Conservation (phyloP, 92 coral and sea anemone genomes). For the Epizoanthus illoricatus region DNA sequence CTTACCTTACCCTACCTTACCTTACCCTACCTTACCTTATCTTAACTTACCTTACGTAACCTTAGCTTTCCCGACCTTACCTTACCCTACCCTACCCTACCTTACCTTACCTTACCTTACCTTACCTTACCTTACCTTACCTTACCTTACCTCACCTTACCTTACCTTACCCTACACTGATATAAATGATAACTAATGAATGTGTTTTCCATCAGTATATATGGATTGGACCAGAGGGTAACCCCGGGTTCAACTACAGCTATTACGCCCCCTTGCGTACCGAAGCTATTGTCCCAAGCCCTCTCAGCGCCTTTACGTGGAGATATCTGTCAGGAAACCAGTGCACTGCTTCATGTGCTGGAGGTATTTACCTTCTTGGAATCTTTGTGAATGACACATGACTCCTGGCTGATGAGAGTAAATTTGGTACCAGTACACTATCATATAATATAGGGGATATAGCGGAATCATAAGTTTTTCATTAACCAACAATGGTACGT, state of each 20-base stretch:
- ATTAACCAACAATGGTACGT: too few species aligned
- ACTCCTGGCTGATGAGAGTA: not conserved
- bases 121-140: not conserved
- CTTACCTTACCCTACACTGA: not conserved
- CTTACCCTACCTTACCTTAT: not conserved
- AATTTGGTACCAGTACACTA: not conserved
- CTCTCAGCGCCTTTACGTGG: slow-evolving; percentile 61
- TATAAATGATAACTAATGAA: not conserved
- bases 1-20: not conserved
- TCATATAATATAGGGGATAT: too few species aligned
- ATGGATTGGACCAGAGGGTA: slow-evolving; percentile 49
- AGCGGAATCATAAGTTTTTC: too few species aligned
- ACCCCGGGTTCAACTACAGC: slow-evolving; percentile 63
- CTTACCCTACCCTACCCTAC: not conserved
- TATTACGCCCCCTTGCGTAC: slow-evolving; percentile 53
- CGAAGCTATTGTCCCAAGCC: slow-evolving; percentile 31
- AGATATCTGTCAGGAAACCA: slow-evolving; percentile 41
- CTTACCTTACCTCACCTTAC: not conserved
- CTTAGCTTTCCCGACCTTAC: not conserved
- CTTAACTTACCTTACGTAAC: not conserved
- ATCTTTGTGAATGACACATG: not conserved
- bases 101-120: not conserved
- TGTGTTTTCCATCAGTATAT: slow-evolving; percentile 47
- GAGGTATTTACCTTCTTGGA: slow-evolving; percentile 34
- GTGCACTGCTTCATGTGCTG: slow-evolving; percentile 77